Base-by-base conservation (phyloP, 30 jellyfish, hydroid and myxozoan genomes). In the Hydractinia symbiolongicarpus region DNA sequence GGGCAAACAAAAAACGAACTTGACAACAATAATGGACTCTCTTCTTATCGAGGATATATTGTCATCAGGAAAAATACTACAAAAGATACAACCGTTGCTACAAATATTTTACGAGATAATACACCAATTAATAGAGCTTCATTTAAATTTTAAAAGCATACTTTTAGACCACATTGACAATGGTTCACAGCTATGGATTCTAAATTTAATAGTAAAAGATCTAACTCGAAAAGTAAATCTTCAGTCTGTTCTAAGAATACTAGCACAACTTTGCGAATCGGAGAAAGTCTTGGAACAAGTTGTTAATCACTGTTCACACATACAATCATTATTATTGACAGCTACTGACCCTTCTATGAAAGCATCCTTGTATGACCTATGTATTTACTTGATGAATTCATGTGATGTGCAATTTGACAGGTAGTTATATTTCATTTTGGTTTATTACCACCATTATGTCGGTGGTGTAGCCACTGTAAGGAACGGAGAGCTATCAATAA, bases 51-150 rank as follows among this genome's bases (percentile, higher is more conserved):
- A 64, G 40, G 40, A 64, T 44, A n/a, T 64, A 44, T 64, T 64
- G 40, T n/a, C 19, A 64, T 6, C 30, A 20, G 52, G 9, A 11
- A 52, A 4, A 51, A 44, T 79, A 7, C 30, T 76, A 13, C 52
- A 20, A 44, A 76, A 76, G 61, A 56, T 76, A 56, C 84, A 50
- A 56, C 84, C 84, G 4, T 76, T 50, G 16, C n/a, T 76, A 9
- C 7, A 17, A 19, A 7, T 76, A 79, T 8, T 51, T 5, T 55
- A 76, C 55, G 77, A 55, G 30, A 51, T 76, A 9, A 50, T 55
- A 5, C 55, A n/a, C 17, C 76, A 14, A 7, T 30, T 76, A 4
- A 19, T 5, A 17, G 67, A 76, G 61, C 20, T 21, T 19, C 53
- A 76, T 6, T 50, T 21, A 30, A 50, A 50, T 9, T 54, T 16